phyloP scores from a whole-genome alignment of 2,797 vertebrate species.

The Pygocentrus nattereri region DNA sequence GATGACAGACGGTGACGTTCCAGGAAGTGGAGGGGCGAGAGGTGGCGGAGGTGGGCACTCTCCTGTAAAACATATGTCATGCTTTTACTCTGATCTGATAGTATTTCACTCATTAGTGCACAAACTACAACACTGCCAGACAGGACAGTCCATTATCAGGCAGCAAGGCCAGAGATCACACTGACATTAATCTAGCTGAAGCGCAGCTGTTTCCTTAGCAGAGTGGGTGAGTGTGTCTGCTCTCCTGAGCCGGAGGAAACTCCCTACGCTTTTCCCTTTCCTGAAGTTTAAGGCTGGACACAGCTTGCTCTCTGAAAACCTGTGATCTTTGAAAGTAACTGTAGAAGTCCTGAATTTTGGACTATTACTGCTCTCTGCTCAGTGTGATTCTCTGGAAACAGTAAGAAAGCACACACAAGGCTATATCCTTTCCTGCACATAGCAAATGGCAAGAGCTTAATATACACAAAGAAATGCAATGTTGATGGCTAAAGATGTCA shows the following conservation, averaged over 20 bases:
- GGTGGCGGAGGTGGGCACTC: slow-evolving; percentile 57
- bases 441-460: background rate
- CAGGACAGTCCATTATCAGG: slow-evolving; percentile 32
- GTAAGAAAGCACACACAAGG: too few species aligned
- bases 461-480: too few species aligned
- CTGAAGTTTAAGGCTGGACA: slow-evolving; percentile 64
- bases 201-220: slow-evolving; percentile 58
- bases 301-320: slow-evolving; percentile 51
- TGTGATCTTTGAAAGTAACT: slow-evolving; percentile 13
- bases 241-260: slow-evolving; percentile 69
- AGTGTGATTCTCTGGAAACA: too few species aligned
- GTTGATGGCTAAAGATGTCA: background rate
- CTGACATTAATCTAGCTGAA: slow-evolving; percentile 31
- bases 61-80: slow-evolving; percentile 44
- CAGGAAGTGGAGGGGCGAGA: slow-evolving; percentile 80
- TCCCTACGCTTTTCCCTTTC: slow-evolving; percentile 71
- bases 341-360: slow-evolving; percentile 8
- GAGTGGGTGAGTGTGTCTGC: slow-evolving; percentile 35
- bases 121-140: slow-evolving; percentile 29
- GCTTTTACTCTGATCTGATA: background rate
- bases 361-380: background rate
- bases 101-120: background rate
- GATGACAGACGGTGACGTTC: slow-evolving; percentile 87
- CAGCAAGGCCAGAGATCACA: slow-evolving; percentile 20
- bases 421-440: background rate